Evolutionary conservation across 2,888 invertebrate species (phyloP).

Genomic region (Coelogynopora nodosa): DNA sequence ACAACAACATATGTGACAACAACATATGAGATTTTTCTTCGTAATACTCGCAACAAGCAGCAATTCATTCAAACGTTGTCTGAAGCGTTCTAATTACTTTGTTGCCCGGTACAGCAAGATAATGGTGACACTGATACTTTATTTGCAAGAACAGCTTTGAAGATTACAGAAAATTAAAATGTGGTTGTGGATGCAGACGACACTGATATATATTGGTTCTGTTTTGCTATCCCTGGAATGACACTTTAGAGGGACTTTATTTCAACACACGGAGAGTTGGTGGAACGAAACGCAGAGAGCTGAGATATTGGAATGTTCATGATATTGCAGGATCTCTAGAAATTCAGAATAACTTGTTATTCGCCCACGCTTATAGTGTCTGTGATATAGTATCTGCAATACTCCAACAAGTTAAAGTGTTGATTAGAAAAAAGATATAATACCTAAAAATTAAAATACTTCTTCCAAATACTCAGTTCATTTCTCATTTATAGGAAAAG

Average conservation of each 20-base stretch:
- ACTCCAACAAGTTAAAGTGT: background rate
- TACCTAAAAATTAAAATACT: too few species aligned
- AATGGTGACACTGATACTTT: background rate
- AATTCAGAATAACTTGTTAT: background rate
- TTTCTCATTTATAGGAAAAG: background rate
- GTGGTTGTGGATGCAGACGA: conserved; percentile 14
- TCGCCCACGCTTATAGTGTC: background rate
- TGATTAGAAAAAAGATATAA: background rate
- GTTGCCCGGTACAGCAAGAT: background rate
- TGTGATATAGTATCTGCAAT: conserved; percentile 1
- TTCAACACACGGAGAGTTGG: background rate
- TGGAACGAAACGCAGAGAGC: conserved; percentile 24
- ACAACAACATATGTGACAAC: too few species aligned
- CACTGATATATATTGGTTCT: background rate
- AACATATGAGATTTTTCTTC: conserved; percentile 1
- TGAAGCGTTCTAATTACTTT: background rate
- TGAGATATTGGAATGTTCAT: background rate
- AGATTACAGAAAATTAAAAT: background rate
- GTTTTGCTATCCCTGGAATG: background rate
- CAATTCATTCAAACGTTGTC: background rate
- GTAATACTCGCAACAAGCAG: conserved; percentile 1
- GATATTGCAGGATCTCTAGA: conserved; percentile 14
- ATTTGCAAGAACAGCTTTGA: background rate
- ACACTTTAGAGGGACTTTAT: background rate
- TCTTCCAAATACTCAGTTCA: background rate